A percentile compares a stretch with the other conserved stretches of the same genome.
Evolutionary conservation across 2,888 invertebrate genomes (phyloP).

Genomic region (Drosophila neotestacea): DNA sequence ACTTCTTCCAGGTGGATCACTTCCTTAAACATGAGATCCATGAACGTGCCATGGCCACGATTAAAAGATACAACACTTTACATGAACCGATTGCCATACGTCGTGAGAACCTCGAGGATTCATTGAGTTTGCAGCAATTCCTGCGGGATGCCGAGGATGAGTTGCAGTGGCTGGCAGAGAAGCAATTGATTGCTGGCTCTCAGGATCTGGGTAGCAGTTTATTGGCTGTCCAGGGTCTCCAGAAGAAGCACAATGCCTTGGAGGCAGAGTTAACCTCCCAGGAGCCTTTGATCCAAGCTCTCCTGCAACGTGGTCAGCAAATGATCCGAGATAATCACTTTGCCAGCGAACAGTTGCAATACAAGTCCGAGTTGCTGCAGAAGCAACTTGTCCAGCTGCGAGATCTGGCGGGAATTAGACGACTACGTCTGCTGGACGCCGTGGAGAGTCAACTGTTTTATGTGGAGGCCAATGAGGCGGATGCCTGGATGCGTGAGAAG

Average conservation of each 20-base stretch:
- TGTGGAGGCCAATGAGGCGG: slow-evolving; percentile 95
- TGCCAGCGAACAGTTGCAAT: slow-evolving; percentile 88
- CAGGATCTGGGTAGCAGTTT: slow-evolving; percentile 89
- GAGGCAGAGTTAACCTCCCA: slow-evolving; percentile 95
- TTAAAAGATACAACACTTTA: slow-evolving; percentile 91
- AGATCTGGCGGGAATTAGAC: slow-evolving; percentile 90
- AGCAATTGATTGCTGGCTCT: slow-evolving; percentile 90
- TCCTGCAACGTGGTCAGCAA: slow-evolving; percentile 90
- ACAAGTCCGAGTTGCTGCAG: slow-evolving; percentile 87
- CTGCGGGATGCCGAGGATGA: slow-evolving; percentile 97
- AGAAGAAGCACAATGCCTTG: slow-evolving; percentile 96
- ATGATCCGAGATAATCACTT: slow-evolving; percentile 95
- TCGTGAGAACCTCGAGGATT: slow-evolving; percentile 96
- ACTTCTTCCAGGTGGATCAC: slow-evolving; percentile 92
- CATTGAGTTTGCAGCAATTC: slow-evolving; percentile 94
- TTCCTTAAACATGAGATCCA: slow-evolving; percentile 96
- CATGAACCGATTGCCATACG: slow-evolving; percentile 96
- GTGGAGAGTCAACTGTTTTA: slow-evolving; percentile 95
- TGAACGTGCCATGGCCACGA: slow-evolving; percentile 89
- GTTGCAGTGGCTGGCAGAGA: slow-evolving; percentile 94
- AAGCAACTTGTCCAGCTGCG: slow-evolving; percentile 89
- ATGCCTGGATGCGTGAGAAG: slow-evolving; percentile 96
- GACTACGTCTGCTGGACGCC: slow-evolving; percentile 91
- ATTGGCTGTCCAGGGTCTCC: slow-evolving; percentile 93
- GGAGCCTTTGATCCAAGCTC: slow-evolving; percentile 92